A percentile compares a stretch with the other conserved stretches of the same genome.
Evolutionary conservation across 2,113 vertebrate species (phyloP).

Genomic region (Danio rerio): GRCz12tu NC_133195.1:47160501-47161000

Average conservation of each 20-base stretch:
- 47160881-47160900: constrained; percentile 32
- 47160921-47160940: background rate
- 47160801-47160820: background rate
- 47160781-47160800: background rate
- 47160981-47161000: background rate
- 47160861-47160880: constrained; percentile 30
- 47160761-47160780: background rate
- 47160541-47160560: too few relatives aligned
- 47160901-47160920: constrained; percentile 19
- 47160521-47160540: too few relatives aligned
- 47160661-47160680: too few relatives aligned
- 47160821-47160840: background rate
- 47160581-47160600: too few relatives aligned
- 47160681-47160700: too few relatives aligned
- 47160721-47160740: constrained; percentile 28
- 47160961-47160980: constrained; percentile 9
- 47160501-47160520: too few relatives aligned
- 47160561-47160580: too few relatives aligned
- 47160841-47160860: constrained; percentile 15
- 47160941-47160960: background rate
- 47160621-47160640: too few relatives aligned
- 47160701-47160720: too few relatives aligned
- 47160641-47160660: too few relatives aligned
- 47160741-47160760: background rate
- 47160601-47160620: too few relatives aligned